A percentile compares a stretch with the other conserved stretches of the same genome.
Conservation (phyloP, 2,888 invertebrate species). For the Gymnoscelis rufifasciata region DNA sequence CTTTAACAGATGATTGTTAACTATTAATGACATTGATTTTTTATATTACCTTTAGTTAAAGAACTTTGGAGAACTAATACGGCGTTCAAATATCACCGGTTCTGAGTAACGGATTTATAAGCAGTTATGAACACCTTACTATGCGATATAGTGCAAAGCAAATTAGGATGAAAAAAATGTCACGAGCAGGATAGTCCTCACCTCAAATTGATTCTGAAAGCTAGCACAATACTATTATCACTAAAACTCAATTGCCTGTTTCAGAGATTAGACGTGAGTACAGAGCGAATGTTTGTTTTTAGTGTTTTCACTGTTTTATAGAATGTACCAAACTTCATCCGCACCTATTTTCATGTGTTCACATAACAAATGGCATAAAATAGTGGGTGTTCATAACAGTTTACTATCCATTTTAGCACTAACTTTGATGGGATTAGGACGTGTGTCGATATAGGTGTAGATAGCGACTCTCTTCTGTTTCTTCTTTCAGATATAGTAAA, state of each 20-base stretch:
- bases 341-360: slow-evolving; percentile 50
- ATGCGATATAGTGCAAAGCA: slow-evolving; percentile 10
- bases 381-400: slow-evolving; percentile 75
- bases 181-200: slow-evolving; percentile 15
- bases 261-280: slow-evolving; percentile 79
- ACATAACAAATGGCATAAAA: slow-evolving; percentile 44
- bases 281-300: slow-evolving; percentile 64
- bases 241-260: slow-evolving; percentile 71
- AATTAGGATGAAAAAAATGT: background rate
- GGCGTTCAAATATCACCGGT: too few species aligned
- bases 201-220: slow-evolving; percentile 6
- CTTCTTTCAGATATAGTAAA: slow-evolving; percentile 12
- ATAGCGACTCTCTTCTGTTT: slow-evolving; percentile 31
- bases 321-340: slow-evolving; percentile 45
- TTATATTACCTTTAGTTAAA: background rate
- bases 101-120: slow-evolving; percentile 29
- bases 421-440: slow-evolving; percentile 42
- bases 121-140: slow-evolving; percentile 71
- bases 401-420: slow-evolving; percentile 55
- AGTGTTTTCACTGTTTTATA: slow-evolving; percentile 61
- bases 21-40: too few species aligned
- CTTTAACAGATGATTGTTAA: too few species aligned
- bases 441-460: slow-evolving; percentile 34
- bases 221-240: slow-evolving; percentile 36
- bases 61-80: background rate